Percentiles rank a stretch among this genome's conserved stretches.
Evolutionary conservation across 2,888 invertebrate species (phyloP).

Genomic region (Pammene aurita): DNA sequence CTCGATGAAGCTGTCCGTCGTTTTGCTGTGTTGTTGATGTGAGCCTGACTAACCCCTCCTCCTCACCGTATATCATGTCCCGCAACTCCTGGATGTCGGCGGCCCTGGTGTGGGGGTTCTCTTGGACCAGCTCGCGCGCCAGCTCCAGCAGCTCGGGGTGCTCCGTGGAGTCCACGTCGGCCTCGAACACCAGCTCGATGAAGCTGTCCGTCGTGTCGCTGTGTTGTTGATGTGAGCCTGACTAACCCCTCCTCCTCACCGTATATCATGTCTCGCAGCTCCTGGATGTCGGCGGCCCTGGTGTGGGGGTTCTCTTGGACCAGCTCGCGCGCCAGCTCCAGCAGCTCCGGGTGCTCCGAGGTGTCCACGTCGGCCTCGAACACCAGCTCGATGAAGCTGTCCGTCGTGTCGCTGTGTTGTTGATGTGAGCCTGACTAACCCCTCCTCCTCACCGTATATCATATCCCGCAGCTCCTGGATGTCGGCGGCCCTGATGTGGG

Average conservation of each 20-base stretch:
- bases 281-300: constrained; percentile 6
- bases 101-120: constrained; percentile 1
- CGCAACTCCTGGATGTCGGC: constrained; percentile 6
- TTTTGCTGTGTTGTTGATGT: neutral
- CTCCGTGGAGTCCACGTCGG: constrained; percentile 1
- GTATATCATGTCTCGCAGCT: constrained; percentile 11
- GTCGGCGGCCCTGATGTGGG: neutral
- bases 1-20: neutral
- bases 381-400: constrained; percentile 2
- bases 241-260: constrained; percentile 9
- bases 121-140: constrained; percentile 4
- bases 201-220: neutral
- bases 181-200: constrained; percentile 1
- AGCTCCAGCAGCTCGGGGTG: constrained; percentile 13
- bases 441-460: constrained; percentile 12
- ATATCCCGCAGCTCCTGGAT: constrained; percentile 7
- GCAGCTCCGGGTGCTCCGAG: constrained; percentile 8
- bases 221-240: no score
- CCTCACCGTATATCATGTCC: constrained; percentile 14
- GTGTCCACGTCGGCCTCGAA: constrained; percentile 4
- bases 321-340: constrained; percentile 12
- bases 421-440: no score
- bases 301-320: neutral
- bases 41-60: no score
- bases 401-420: neutral